Percentiles rank a stretch among this genome's conserved stretches.
Conservation (phyloP, 2,797 vertebrate genomes). For the Tangara arthus region DNA sequence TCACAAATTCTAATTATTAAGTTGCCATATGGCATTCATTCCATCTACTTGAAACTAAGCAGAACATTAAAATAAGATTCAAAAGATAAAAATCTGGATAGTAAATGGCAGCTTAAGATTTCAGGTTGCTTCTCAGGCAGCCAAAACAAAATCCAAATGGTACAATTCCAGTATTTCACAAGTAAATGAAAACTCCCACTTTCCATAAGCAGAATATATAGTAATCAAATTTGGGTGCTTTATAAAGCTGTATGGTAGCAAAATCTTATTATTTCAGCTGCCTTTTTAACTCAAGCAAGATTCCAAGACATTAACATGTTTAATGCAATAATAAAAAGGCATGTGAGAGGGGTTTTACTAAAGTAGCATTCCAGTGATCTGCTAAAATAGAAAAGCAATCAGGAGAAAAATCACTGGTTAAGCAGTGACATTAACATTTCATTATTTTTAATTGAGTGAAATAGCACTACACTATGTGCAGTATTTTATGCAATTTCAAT, state of each 20-base stretch:
- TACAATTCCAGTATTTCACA: neutral
- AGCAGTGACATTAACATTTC: conserved; percentile 55
- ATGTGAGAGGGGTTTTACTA: neutral
- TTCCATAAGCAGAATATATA: neutral
- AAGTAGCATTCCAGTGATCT: conserved; percentile 13
- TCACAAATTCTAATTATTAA: neutral
- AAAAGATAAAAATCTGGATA: neutral
- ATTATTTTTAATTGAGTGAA: conserved; percentile 64
- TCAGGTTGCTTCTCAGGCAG: neutral
- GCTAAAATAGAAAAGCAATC: conserved; percentile 53
- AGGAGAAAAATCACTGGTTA: conserved; percentile 38
- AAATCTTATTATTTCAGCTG: neutral
- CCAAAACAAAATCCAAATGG: neutral
- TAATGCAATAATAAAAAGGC: conserved; percentile 3
- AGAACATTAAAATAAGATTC: neutral
- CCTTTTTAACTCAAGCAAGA: neutral
- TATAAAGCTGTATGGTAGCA: neutral
- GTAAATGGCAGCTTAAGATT: neutral
- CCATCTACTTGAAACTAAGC: neutral
- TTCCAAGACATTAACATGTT: neutral
- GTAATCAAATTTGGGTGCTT: neutral
- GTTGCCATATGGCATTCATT: neutral
- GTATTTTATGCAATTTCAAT: conserved; percentile 53
- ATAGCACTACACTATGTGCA: conserved; percentile 29
- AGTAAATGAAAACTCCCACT: neutral